Evolutionary conservation across 2,797 vertebrate species (phyloP).

Genomic region (Tiaroga cobitis): DNA sequence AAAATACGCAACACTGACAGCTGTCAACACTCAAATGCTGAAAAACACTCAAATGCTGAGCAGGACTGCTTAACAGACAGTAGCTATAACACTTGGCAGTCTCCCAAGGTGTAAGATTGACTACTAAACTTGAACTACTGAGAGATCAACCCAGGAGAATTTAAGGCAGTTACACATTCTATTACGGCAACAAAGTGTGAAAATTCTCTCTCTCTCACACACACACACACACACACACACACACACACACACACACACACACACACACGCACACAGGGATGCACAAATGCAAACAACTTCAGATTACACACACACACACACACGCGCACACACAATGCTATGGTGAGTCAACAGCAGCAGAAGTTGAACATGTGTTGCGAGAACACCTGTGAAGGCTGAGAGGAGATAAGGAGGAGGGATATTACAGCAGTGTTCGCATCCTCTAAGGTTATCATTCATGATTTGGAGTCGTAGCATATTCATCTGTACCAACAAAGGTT

Average conservation of each 20-base stretch:
- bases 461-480: slow-evolving; percentile 50
- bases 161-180: slow-evolving; percentile 54
- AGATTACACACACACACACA: not conserved
- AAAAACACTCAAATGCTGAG: too few relatives aligned
- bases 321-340: slow-evolving; percentile 9
- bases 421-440: slow-evolving; percentile 49
- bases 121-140: slow-evolving; percentile 25
- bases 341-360: slow-evolving; percentile 27
- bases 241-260: slow-evolving; percentile 21
- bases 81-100: slow-evolving; percentile 32
- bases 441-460: slow-evolving; percentile 54
- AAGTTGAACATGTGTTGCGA: slow-evolving; percentile 36
- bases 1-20: slow-evolving; percentile 10
- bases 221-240: slow-evolving; percentile 17
- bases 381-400: slow-evolving; percentile 46
- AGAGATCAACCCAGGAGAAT: slow-evolving; percentile 41
- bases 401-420: slow-evolving; percentile 51
- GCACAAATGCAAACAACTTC: too few relatives aligned
- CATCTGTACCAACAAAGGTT: slow-evolving; percentile 53
- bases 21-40: slow-evolving; percentile 29
- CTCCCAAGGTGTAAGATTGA: slow-evolving; percentile 39
- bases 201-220: not conserved
- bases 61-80: slow-evolving; percentile 12
- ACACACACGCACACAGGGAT: not conserved
- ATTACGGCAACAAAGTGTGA: slow-evolving; percentile 32